These are phyloP conservation scores for Limnephilus marmoratus DNA, from an alignment of 2,888 invertebrate genomes.

Conservation along the genomic window DNA sequence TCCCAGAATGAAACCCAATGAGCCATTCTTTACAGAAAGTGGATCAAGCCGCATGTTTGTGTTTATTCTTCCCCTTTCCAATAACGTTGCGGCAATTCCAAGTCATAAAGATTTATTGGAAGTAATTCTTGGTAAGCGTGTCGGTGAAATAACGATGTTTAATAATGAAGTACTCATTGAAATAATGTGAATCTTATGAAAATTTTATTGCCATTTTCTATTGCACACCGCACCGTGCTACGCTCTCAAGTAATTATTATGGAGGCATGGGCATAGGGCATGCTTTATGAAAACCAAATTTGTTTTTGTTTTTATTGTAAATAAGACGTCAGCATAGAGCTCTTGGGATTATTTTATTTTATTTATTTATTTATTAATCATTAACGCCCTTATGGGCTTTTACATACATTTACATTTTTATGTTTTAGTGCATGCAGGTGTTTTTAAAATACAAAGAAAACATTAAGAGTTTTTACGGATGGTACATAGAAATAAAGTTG, in stretches of 20 bases:
- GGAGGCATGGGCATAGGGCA: background rate
- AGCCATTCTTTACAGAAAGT: background rate
- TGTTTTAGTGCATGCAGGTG: too few species aligned
- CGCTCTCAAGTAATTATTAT: background rate
- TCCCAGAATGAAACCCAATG: background rate
- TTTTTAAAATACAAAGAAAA: too few species aligned
- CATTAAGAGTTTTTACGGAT: too few species aligned
- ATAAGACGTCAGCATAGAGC: too few species aligned
- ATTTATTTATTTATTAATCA: too few species aligned
- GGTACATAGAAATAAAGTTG: too few species aligned
- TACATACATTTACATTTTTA: too few species aligned
- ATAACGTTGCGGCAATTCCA: slow-evolving; percentile 17
- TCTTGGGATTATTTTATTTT: too few species aligned
- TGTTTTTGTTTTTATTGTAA: background rate
- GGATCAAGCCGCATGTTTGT: background rate
- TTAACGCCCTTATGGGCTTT: too few species aligned
- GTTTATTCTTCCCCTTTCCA: background rate
- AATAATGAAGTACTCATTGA: too few species aligned
- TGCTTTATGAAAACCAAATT: background rate
- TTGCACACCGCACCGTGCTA: background rate
- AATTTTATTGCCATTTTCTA: background rate
- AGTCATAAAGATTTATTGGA: slow-evolving; percentile 33
- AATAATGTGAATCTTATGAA: too few species aligned
- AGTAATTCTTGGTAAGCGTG: background rate
- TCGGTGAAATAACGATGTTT: background rate